Percentiles rank a stretch among this genome's conserved stretches.
phyloP scores from a whole-genome alignment of 30 jellyfish, hydroid and myxozoan species.

The Aurelia sp. region DNA sequence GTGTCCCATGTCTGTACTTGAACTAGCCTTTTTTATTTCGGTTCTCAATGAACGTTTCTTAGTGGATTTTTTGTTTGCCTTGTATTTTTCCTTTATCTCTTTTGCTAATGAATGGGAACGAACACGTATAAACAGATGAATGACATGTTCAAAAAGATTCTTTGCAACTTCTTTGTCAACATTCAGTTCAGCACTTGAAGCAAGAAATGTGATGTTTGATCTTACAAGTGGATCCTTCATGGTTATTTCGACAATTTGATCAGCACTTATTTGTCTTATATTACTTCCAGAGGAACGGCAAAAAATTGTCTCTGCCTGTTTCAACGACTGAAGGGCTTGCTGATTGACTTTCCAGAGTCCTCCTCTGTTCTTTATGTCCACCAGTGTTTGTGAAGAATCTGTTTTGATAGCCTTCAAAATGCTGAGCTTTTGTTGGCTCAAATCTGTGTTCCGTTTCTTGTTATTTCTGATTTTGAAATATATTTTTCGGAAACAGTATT shows the following conservation, averaged over 20 bases:
- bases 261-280: too few species aligned
- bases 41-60: constrained; percentile 33
- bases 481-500: too few species aligned
- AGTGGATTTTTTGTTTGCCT: constrained; percentile 7
- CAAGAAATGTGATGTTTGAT: background rate
- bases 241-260: too few species aligned
- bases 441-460: too few species aligned
- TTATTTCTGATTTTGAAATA: too few species aligned
- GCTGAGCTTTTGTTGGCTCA: too few species aligned
- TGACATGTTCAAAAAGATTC: constrained; percentile 32
- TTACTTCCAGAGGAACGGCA: too few species aligned
- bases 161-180: constrained; percentile 43
- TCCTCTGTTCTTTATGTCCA: too few species aligned
- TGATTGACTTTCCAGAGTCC: too few species aligned
- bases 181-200: constrained; percentile 12
- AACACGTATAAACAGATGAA: constrained; percentile 21
- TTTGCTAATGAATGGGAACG: constrained; percentile 47
- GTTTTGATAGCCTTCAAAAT: constrained; percentile 52
- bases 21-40: constrained; percentile 7
- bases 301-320: too few species aligned
- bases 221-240: constrained; percentile 35
- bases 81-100: constrained; percentile 29
- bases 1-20: constrained; percentile 23
- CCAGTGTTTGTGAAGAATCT: too few species aligned
- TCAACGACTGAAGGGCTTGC: too few species aligned